A percentile compares a stretch with the other conserved stretches of the same genome.
Evolutionary conservation across 2,797 vertebrate species (phyloP).

Genomic region (Melanogrammus aeglefinus): DNA sequence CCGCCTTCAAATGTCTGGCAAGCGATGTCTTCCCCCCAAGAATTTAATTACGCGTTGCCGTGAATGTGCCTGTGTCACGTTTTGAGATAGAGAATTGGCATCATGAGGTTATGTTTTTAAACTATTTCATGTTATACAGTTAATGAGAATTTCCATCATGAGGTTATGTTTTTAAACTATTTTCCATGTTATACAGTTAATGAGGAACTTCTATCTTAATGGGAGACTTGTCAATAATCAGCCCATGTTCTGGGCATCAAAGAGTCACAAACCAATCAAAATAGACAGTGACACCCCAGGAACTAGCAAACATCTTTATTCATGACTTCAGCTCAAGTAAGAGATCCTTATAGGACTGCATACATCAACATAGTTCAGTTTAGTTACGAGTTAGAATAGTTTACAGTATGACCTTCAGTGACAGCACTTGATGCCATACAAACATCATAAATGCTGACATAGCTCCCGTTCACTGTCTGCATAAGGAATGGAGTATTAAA

Average conservation of each 20-base stretch:
- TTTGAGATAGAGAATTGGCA: too few species aligned
- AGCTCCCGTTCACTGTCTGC: background rate
- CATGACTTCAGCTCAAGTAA: background rate
- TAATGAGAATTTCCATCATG: background rate
- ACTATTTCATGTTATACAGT: background rate
- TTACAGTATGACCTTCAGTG: background rate
- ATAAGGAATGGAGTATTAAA: background rate
- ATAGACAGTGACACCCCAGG: background rate
- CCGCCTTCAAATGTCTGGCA: conserved; percentile 13
- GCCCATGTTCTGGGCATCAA: too few species aligned
- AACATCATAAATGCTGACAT: background rate
- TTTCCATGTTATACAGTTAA: background rate
- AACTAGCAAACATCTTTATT: background rate
- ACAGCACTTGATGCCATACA: background rate
- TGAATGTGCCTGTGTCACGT: too few species aligned
- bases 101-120: too few species aligned
- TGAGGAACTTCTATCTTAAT: background rate
- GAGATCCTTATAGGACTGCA: background rate
- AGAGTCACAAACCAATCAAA: too few species aligned
- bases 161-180: background rate
- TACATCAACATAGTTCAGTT: background rate
- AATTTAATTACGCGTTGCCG: background rate
- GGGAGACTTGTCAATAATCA: background rate
- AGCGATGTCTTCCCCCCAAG: conserved; percentile 7
- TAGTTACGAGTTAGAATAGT: background rate